Evolutionary conservation across 1,140 invertebrate genomes (phyloP), one percentile per base, ranked within the genome.

Genomic region (Drosophila repleta): DNA sequence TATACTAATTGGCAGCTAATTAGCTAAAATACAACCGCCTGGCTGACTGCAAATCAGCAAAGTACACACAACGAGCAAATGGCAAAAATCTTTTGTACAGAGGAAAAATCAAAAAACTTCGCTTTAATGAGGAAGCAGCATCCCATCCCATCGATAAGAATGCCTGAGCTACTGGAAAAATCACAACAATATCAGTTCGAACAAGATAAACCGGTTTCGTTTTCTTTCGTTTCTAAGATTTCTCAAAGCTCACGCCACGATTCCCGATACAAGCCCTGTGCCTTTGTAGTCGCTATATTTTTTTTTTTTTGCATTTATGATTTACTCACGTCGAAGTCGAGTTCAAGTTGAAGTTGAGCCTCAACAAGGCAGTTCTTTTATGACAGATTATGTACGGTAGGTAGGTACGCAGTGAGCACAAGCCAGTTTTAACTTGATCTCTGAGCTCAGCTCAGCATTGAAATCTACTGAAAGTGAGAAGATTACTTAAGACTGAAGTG

Each of bases 1-100:
- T 51, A n/a, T 17, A 39, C 79, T 84, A 84, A 84, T 85, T 84
- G 46, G 46, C 20, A 70, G 65, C 61, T 77, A 85, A 85, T 84
- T 84, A 70, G 67, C 57, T 53, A 43, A 74, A 61, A 61, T 43
- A 35, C 32, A 46, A 29, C 21, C 32, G 43, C 32, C 41, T 61
- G 41, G 46, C 10, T 17, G 17, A 60, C 21, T 79, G 67, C 58
- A 69, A 63, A 68, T 72, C 43, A 64, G 32, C 21, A 45, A 24
- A 62, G 57, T 70, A 78, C 58, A 78, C 58, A 74, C 15, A 78
- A 26, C 20, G 48, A 6, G n/a, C 49, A 11, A 53, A 51, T 46
- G 39, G 24, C 51, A 3, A 13, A 58, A 67, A 64, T 70, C 37
- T 48, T 58, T 45, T 57, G 64, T 70, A 63, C 52, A 56, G 29